Conservation (phyloP, 2,113 vertebrate genomes). For the Alexandromys fortis region DNA sequence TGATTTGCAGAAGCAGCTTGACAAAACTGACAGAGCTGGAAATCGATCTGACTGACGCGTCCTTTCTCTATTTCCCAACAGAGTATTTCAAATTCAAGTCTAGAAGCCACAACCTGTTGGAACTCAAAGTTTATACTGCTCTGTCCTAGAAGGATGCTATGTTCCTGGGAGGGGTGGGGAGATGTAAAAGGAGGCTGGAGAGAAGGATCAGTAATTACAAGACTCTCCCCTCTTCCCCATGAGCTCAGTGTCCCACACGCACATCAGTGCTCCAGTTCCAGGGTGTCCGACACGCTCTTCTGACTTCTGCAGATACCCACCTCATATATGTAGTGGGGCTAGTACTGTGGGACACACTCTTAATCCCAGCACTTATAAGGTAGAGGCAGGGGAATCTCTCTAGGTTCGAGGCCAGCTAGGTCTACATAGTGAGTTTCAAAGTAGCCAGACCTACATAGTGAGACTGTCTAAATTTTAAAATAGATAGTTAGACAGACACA, state of each 20-base stretch:
- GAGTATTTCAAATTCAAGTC: slow-evolving; percentile 56
- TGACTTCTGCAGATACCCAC: not conserved
- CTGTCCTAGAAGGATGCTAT: not conserved
- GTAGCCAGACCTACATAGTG: not conserved
- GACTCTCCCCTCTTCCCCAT: not conserved
- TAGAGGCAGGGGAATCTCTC: not conserved
- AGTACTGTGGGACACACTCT: not conserved
- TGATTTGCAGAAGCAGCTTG: slow-evolving; percentile 42
- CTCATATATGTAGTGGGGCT: too few relatives aligned
- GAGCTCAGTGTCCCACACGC: not conserved
- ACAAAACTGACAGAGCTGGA: slow-evolving; percentile 48
- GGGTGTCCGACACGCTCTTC: not conserved
- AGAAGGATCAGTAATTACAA: not conserved
- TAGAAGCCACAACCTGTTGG: slow-evolving; percentile 3
- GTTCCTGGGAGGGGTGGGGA: not conserved
- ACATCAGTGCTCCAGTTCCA: not conserved
- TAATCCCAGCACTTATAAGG: not conserved
- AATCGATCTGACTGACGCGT: slow-evolving; percentile 32
- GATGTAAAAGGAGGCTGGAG: not conserved
- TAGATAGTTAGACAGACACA: not conserved
- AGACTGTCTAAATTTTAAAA: not conserved
- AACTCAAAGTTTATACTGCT: not conserved
- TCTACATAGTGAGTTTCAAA: not conserved
- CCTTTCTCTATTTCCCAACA: slow-evolving; percentile 46
- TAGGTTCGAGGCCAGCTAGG: not conserved